These are phyloP conservation scores for Ellobium chinense DNA, from an alignment of 2,888 invertebrate species.

Conservation along the genomic window DNA sequence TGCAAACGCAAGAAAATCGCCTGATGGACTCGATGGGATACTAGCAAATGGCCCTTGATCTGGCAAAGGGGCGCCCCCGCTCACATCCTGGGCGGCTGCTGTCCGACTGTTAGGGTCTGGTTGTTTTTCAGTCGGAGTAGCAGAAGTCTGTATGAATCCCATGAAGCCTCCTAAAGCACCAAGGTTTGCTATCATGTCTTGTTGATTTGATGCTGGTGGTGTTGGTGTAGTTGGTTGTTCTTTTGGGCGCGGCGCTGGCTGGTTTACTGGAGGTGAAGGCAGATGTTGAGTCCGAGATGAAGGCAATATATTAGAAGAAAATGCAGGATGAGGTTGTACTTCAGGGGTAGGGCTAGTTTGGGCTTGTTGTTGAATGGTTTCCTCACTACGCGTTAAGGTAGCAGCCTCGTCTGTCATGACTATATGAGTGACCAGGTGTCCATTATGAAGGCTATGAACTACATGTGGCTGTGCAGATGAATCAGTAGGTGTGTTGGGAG, in stretches of 20 bases:
- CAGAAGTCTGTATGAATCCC: background rate
- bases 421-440: slow-evolving; percentile 25
- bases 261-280: background rate
- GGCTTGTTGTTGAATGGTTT: no score
- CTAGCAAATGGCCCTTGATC: no score
- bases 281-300: background rate
- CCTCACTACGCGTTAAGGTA: background rate
- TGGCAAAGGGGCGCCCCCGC: background rate
- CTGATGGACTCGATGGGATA: no score
- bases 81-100: background rate
- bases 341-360: no score
- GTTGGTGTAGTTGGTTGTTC: background rate
- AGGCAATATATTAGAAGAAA: no score
- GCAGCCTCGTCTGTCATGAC: slow-evolving; percentile 15
- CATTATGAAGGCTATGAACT: slow-evolving; percentile 14
- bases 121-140: background rate
- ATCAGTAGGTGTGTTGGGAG: background rate
- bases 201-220: background rate
- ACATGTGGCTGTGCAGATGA: slow-evolving; percentile 9
- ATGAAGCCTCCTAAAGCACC: slow-evolving; percentile 23
- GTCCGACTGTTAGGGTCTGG: no score
- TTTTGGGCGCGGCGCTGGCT: background rate
- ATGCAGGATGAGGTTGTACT: no score
- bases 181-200: background rate
- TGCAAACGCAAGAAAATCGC: no score